These are phyloP conservation scores for Nyctereutes procyonoides DNA, from an alignment of 2,113 vertebrate species.

Conservation along the genomic window DNA sequence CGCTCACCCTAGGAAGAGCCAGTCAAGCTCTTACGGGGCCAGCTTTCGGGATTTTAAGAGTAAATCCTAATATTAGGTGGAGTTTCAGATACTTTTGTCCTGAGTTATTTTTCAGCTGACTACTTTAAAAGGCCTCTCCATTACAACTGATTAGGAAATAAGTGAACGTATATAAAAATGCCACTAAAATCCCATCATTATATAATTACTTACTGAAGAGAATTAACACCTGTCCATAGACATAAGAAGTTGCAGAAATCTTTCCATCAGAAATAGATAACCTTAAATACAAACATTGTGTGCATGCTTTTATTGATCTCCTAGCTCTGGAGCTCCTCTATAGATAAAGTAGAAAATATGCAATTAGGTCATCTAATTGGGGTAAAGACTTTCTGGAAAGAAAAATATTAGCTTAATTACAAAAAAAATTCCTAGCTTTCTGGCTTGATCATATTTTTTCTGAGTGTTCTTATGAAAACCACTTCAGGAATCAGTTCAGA, in stretches of 20 bases:
- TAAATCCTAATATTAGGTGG: background rate
- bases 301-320: background rate
- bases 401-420: constrained; percentile 19
- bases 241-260: background rate
- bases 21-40: background rate
- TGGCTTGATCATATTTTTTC: background rate
- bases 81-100: background rate
- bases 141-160: background rate
- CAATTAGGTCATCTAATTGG: background rate
- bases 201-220: background rate
- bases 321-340: background rate
- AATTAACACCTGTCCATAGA: background rate
- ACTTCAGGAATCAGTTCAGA: background rate
- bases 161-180: constrained; percentile 41
- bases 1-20: background rate
- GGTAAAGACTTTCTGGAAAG: background rate
- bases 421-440: background rate
- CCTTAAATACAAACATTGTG: background rate
- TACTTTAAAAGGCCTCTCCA: background rate
- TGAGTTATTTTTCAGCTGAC: background rate
- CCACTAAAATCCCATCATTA: background rate
- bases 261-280: background rate
- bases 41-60: background rate
- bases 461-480: background rate
- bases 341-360: background rate